Conservation (phyloP, 2,113 vertebrate genomes). For the Halichoerus grypus region DNA sequence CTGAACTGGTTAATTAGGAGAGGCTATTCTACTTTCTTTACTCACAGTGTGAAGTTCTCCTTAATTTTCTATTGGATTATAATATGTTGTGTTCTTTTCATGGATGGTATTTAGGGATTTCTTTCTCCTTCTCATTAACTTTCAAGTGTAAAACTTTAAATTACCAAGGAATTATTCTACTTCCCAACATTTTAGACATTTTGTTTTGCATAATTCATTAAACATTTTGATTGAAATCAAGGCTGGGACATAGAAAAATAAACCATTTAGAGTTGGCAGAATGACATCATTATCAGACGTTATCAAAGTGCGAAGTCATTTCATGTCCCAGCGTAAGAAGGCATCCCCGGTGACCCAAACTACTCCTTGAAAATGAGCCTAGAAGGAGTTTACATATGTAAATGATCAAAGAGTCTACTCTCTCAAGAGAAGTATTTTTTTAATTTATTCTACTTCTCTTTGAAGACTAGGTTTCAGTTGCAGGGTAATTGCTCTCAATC, state of each 20-base stretch:
- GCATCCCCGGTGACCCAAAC: neutral
- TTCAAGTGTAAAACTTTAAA: slow-evolving; percentile 37
- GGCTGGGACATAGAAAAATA: neutral
- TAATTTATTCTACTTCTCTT: neutral
- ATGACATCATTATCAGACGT: neutral
- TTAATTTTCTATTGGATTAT: slow-evolving; percentile 3
- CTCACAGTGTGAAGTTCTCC: neutral
- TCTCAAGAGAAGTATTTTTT: neutral
- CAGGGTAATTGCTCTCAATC: neutral
- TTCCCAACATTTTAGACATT: neutral
- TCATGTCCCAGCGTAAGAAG: neutral
- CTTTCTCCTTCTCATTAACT: slow-evolving; percentile 17
- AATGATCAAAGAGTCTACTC: neutral
- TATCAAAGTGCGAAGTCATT: neutral
- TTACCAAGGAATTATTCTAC: slow-evolving; percentile 2
- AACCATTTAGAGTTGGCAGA: neutral
- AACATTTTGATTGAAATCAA: neutral
- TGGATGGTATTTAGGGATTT: neutral
- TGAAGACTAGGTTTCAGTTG: neutral
- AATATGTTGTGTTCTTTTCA: neutral
- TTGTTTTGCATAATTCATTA: neutral
- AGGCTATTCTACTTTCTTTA: neutral
- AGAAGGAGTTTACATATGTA: neutral
- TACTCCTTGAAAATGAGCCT: neutral
- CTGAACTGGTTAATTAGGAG: neutral